A percentile compares a stretch with the other conserved stretches of the same genome.
Conservation (phyloP, 1,140 invertebrate genomes). For the Metaphire vulgaris region DNA sequence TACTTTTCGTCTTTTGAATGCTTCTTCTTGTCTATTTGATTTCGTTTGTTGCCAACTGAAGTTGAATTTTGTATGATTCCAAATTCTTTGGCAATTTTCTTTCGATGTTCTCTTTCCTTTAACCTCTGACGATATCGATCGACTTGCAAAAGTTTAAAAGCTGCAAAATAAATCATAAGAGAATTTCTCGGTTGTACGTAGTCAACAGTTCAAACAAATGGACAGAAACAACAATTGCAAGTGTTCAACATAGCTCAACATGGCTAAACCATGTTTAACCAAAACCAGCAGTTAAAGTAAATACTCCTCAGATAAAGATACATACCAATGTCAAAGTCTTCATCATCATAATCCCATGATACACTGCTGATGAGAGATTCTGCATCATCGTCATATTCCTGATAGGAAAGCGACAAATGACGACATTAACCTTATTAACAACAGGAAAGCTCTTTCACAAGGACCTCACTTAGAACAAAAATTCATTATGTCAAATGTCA, state of each 20-base stretch:
- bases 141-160: constrained; percentile 68
- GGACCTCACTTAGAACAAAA: neutral
- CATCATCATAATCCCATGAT: constrained; percentile 70
- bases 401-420: constrained; percentile 37
- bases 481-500: too few species aligned
- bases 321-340: constrained; percentile 74
- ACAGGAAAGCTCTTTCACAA: neutral
- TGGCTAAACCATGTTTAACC: too few species aligned
- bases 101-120: constrained; percentile 76
- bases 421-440: neutral
- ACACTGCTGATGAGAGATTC: constrained; percentile 79
- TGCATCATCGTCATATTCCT: constrained; percentile 87
- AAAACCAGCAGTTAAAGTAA: too few species aligned
- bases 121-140: constrained; percentile 81
- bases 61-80: constrained; percentile 30
- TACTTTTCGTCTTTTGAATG: constrained; percentile 38
- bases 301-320: constrained; percentile 53
- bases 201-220: too few species aligned
- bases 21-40: constrained; percentile 56
- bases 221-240: too few species aligned
- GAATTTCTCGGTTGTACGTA: too few species aligned
- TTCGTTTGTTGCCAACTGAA: constrained; percentile 21
- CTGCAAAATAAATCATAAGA: constrained; percentile 41
- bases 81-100: constrained; percentile 72
- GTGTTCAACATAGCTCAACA: too few species aligned